Evolutionary conservation across 2,797 vertebrate genomes (phyloP), one percentile per base, ranked within the genome.

Genomic region (Leptodactylus fallax): DNA sequence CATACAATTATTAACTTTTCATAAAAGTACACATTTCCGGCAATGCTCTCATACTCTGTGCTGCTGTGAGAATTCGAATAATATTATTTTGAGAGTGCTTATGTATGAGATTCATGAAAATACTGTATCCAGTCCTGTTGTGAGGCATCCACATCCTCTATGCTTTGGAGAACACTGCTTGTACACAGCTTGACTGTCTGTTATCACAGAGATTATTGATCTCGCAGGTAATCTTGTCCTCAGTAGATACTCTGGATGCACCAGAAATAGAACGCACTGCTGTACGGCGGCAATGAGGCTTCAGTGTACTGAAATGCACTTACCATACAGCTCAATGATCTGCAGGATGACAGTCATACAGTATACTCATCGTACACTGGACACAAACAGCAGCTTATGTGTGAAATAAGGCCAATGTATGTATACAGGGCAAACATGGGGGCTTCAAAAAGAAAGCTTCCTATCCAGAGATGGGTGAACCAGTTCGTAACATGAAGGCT

Each of bases 191-290:
- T 65, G 36, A 63, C 36, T 51, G 79, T 45, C 45, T 81, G 79
- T 51, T 81, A 81, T 63, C 45, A 81, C 27, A 58, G 19, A 23
- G 27, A 14, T 63, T 81, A 81, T 81, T 65, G 79, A 81, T 65
- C 79, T 81, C 8, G 27, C 11, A 49, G 36, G 79, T 81, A 81
- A 63, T 61, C 45, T n/a, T 49, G 58, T 61, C 78, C 55, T 58
- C 78, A 19, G 55, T 11, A 79, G 53, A 80, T 36, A 7, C 58
- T 80, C 58, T 13, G 58, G 19, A 47, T 49, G 58, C 36, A 49
- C 36, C 36, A 49, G 23, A 65, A 49, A 81, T 65, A 81, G 79
- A 81, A 51, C 17, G 7, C 13, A 3, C 56, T 47, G 79, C 55
- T 21, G 47, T 8, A 47, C 10, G 47, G 58, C 0, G 2, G 21